Conservation (phyloP, 2,113 vertebrate species). For the Pipa parva region DNA sequence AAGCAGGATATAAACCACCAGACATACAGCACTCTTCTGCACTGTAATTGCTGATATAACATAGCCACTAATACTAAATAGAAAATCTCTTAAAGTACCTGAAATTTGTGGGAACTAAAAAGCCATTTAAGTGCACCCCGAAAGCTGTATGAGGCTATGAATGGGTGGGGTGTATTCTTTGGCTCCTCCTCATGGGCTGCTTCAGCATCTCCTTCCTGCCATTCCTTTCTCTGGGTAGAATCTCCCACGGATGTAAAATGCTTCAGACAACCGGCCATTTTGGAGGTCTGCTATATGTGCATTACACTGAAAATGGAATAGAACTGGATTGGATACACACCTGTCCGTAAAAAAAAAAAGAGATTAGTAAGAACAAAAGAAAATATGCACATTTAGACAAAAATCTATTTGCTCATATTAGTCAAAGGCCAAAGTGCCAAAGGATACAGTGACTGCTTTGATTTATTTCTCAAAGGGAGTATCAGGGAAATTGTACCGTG, state of each 20-base stretch:
- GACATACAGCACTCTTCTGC: too few species aligned
- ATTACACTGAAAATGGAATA: slow-evolving; percentile 40
- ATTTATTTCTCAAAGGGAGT: too few species aligned
- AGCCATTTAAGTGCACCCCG: slow-evolving; percentile 71
- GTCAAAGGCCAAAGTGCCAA: too few species aligned
- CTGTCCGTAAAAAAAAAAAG: not conserved
- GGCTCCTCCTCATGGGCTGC: slow-evolving; percentile 45
- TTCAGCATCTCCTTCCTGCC: slow-evolving; percentile 69
- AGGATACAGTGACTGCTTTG: too few species aligned
- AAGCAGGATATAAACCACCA: too few species aligned
- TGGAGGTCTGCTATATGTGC: slow-evolving; percentile 43
- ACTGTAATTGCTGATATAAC: too few species aligned
- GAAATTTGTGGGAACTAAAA: slow-evolving; percentile 76
- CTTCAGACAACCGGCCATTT: slow-evolving; percentile 79
- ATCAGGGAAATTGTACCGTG: too few species aligned
- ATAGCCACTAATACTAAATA: too few species aligned
- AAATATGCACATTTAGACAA: too few species aligned
- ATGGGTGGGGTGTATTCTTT: slow-evolving; percentile 35
- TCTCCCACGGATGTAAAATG: slow-evolving; percentile 89
- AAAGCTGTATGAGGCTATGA: slow-evolving; percentile 53
- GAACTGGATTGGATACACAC: not conserved
- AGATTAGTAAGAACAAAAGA: too few species aligned
- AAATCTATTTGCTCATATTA: too few species aligned
- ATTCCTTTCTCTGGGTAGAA: slow-evolving; percentile 50
- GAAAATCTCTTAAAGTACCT: slow-evolving; percentile 64